Evolutionary conservation across 2,888 invertebrate species (phyloP).

Genomic region (Drosophila anomalata): DNA sequence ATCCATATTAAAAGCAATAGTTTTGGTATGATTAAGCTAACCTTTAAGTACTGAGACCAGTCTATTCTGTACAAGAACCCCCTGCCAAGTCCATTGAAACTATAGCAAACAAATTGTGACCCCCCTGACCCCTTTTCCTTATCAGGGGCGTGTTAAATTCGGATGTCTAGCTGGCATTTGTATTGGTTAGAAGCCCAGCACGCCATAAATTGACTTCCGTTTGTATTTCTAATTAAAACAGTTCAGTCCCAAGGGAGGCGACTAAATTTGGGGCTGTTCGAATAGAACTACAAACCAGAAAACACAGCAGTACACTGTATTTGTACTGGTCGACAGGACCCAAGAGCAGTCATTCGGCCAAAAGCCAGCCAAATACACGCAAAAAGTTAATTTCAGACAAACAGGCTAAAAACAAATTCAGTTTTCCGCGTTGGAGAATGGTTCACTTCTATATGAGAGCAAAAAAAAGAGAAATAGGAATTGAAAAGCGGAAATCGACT

Average conservation of each 20-base stretch:
- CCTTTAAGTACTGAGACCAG: not conserved
- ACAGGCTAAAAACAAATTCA: constrained; percentile 22
- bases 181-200: constrained; percentile 44
- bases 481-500: not conserved
- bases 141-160: constrained; percentile 13
- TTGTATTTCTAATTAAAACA: constrained; percentile 62
- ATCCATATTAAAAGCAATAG: not conserved
- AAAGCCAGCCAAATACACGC: constrained; percentile 32
- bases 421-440: constrained; percentile 2
- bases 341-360: constrained; percentile 35
- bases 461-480: not conserved
- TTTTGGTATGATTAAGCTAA: not conserved
- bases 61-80: not conserved
- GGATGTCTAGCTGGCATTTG: constrained; percentile 13
- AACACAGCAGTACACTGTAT: constrained; percentile 12
- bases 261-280: constrained; percentile 24
- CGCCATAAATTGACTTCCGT: constrained; percentile 60
- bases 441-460: constrained; percentile 2
- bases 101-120: not conserved
- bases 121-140: constrained; percentile 11
- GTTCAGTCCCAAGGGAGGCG: constrained; percentile 19
- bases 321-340: constrained; percentile 2
- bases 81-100: not conserved
- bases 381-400: constrained; percentile 47
- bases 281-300: constrained; percentile 5